Evolutionary conservation across 1,140 invertebrate genomes (phyloP).

Genomic region (Chlorops oryzae): DNA sequence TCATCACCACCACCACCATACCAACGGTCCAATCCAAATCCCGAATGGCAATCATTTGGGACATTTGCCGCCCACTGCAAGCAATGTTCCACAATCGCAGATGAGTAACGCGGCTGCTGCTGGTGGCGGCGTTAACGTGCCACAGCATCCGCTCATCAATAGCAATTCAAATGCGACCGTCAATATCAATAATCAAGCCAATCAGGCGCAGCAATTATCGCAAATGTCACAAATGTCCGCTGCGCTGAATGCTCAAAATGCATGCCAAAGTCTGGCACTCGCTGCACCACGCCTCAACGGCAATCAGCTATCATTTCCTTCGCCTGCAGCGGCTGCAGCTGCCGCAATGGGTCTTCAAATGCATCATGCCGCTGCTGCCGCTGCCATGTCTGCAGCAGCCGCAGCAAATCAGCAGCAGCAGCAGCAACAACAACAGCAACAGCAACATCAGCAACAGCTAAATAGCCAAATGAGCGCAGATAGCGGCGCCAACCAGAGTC

Average conservation of each 20-base stretch:
- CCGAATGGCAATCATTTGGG: conserved; percentile 23
- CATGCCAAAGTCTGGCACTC: conserved; percentile 41
- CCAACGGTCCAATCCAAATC: not conserved
- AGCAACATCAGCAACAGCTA: conserved; percentile 20
- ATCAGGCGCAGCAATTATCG: conserved; percentile 22
- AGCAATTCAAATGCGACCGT: not conserved
- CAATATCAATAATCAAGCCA: conserved; percentile 11
- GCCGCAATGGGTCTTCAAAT: conserved; percentile 45
- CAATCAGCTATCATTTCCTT: conserved; percentile 40
- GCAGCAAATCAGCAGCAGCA: conserved; percentile 30
- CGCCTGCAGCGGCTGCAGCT: conserved; percentile 42
- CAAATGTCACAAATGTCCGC: conserved; percentile 22
- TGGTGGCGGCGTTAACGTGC: conserved; percentile 7
- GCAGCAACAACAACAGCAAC: conserved; percentile 26
- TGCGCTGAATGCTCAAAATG: conserved; percentile 24
- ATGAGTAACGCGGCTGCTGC: conserved; percentile 10
- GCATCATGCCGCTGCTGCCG: conserved; percentile 44
- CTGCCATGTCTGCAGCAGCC: conserved; percentile 34
- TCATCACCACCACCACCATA: not conserved
- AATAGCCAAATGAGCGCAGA: not conserved
- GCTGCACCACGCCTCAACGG: conserved; percentile 41
- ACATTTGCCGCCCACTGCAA: conserved; percentile 20
- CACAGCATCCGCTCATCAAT: conserved; percentile 10
- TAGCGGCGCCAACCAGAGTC: not conserved
- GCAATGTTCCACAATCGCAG: conserved; percentile 12